Conservation (phyloP, 2,113 vertebrate species). For the Mirza zaza region DNA sequence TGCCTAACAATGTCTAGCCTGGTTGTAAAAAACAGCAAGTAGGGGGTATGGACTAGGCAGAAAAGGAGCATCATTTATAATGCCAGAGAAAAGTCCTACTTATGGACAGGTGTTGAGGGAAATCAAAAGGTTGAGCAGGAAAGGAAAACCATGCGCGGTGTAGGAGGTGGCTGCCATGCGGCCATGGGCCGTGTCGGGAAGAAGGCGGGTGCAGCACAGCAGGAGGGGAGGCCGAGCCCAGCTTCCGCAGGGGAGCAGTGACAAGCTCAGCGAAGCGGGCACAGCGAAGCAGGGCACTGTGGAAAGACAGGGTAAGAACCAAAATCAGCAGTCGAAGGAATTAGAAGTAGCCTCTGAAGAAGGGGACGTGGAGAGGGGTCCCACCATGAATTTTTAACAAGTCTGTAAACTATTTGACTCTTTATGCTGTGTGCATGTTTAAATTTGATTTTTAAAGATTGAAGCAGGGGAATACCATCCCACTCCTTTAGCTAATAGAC, state of each 20-base stretch:
- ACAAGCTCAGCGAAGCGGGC: background rate
- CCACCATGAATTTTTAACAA: background rate
- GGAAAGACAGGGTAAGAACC: background rate
- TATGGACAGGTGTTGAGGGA: background rate
- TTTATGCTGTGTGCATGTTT: background rate
- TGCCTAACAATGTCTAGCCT: background rate
- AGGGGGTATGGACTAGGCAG: background rate
- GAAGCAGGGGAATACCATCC: no score
- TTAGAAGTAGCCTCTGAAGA: no score
- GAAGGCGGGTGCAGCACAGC: background rate
- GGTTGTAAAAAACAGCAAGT: background rate
- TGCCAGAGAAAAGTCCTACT: background rate
- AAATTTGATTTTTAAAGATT: background rate
- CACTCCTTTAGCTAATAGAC: background rate
- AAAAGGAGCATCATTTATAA: background rate
- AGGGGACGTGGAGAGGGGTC: background rate
- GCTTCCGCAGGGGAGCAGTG: background rate
- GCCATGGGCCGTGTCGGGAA: background rate
- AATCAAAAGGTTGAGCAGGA: background rate
- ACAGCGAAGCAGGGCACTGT: background rate
- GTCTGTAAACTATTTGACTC: background rate
- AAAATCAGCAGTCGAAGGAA: background rate
- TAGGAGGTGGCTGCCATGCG: background rate
- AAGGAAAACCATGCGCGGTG: background rate
- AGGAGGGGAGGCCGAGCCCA: background rate